Evolutionary conservation across 2,797 vertebrate genomes (phyloP).

Genomic region (Sphenodon punctatus): DNA sequence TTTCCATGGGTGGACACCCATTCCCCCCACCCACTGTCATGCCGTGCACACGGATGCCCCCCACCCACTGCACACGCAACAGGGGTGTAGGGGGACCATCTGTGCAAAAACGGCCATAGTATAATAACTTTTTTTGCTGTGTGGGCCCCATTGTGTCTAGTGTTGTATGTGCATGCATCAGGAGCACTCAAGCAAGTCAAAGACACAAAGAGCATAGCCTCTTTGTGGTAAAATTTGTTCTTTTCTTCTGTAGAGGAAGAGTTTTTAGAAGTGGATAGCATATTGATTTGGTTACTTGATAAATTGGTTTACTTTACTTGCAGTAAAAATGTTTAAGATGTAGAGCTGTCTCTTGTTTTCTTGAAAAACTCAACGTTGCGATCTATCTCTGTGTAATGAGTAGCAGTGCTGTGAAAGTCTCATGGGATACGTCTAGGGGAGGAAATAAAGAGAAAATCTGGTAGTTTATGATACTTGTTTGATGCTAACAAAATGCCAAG

Average conservation of each 20-base stretch:
- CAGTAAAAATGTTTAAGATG: not conserved
- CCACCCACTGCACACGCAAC: no score
- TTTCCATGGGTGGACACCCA: no score
- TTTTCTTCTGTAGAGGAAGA: not conserved
- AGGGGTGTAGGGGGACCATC: no score
- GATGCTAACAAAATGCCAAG: not conserved
- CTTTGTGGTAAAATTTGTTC: not conserved
- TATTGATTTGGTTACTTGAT: not conserved
- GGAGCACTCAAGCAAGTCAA: not conserved
- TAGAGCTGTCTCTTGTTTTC: no score
- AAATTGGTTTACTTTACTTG: rapidly evolving
- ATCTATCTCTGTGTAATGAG: not conserved
- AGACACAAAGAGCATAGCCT: not conserved
- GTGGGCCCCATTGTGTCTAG: conserved; percentile 13
- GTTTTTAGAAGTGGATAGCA: not conserved
- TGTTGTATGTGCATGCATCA: not conserved
- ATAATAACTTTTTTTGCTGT: conserved; percentile 12
- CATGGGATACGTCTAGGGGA: rapidly evolving
- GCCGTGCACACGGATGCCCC: no score
- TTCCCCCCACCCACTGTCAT: no score
- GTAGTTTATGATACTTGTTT: not conserved
- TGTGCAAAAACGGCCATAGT: no score
- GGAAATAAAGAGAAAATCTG: not conserved
- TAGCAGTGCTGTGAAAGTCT: rapidly evolving
- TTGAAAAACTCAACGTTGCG: not conserved